A percentile compares a stretch with the other conserved stretches of the same genome.
Conservation (phyloP, 2,888 invertebrate species). For the Leptopilina drosophilae region DNA sequence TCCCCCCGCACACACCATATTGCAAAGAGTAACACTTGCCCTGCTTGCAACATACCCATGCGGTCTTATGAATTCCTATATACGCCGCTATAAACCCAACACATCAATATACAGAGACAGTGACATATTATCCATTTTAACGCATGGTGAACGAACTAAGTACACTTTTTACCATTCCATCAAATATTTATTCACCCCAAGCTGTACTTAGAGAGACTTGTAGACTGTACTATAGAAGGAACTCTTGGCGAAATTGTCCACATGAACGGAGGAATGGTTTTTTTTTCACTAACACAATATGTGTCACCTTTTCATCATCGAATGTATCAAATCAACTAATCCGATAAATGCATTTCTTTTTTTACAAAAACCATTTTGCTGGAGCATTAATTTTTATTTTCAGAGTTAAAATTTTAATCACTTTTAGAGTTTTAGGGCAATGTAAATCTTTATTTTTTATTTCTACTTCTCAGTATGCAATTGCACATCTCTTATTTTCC, state of each 20-base stretch:
- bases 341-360: too few relatives aligned
- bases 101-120: slow-evolving; percentile 13
- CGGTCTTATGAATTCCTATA: slow-evolving; percentile 64
- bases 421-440: too few relatives aligned
- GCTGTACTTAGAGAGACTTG: neutral
- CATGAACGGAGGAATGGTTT: too few relatives aligned
- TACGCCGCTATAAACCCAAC: slow-evolving; percentile 23
- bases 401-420: too few relatives aligned
- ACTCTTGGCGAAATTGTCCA: neutral
- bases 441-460: too few relatives aligned
- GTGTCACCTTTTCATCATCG: slow-evolving; percentile 38
- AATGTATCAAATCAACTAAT: too few relatives aligned
- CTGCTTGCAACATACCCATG: slow-evolving; percentile 59
- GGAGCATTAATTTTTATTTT: too few relatives aligned
- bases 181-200: slow-evolving; percentile 21
- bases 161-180: slow-evolving; percentile 29
- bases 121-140: slow-evolving; percentile 30
- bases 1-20: slow-evolving; percentile 63
- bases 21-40: slow-evolving; percentile 67
- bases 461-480: too few relatives aligned
- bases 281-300: neutral
- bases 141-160: slow-evolving; percentile 4
- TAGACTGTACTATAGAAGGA: neutral
- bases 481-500: too few relatives aligned
- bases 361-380: too few relatives aligned